Evolutionary conservation across 2,113 vertebrate species (phyloP).

Genomic region (Tenrec ecaudatus): DNA sequence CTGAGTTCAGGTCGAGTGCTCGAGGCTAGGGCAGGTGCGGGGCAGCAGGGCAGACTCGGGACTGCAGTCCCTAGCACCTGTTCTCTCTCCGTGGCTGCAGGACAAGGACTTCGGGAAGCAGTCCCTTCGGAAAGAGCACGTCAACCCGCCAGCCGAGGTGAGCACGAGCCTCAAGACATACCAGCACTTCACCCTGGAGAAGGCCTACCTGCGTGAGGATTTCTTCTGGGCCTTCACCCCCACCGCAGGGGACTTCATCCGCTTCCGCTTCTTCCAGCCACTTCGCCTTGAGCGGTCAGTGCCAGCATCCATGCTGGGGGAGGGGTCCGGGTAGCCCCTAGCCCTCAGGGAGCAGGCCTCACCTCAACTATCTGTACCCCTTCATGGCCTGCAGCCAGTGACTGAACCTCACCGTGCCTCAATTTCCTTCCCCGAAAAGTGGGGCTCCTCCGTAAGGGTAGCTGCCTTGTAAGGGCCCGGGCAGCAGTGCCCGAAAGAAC

Average conservation of each 20-base stretch:
- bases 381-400: neutral
- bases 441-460: neutral
- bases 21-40: rapidly evolving
- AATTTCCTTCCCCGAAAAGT: neutral
- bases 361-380: neutral
- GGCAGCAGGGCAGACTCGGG: rapidly evolving
- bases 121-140: constrained; percentile 95
- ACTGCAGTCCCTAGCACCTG: rapidly evolving
- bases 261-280: constrained; percentile 97
- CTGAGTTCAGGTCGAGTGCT: neutral
- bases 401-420: neutral
- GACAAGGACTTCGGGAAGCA: constrained; percentile 99
- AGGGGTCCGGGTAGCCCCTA: neutral
- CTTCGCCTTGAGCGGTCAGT: constrained; percentile 95
- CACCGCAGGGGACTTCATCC: constrained; percentile 96
- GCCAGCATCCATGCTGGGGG: neutral
- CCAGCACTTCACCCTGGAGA: constrained; percentile 99
- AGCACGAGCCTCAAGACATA: constrained; percentile 99
- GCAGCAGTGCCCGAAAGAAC: neutral
- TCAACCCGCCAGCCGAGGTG: constrained; percentile 97
- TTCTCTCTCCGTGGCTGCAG: constrained; percentile 78
- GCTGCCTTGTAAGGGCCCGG: neutral
- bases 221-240: constrained; percentile 99
- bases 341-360: neutral
- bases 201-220: constrained; percentile 97